These are phyloP conservation scores for Ecliptopera silaceata DNA, from an alignment of 2,888 invertebrate genomes.

Conservation along the genomic window DNA sequence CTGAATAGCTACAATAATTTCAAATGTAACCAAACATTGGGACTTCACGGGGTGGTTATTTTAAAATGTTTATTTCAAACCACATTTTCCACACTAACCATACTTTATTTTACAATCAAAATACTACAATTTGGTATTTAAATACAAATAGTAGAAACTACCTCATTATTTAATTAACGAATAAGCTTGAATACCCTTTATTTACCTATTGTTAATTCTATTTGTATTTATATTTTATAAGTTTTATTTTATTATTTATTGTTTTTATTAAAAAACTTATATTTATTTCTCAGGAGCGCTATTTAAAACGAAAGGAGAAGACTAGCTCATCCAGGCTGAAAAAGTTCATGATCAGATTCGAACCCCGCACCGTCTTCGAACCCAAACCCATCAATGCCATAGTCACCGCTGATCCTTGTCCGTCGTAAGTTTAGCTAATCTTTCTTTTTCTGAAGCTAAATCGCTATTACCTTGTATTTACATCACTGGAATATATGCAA, in stretches of 20 bases:
- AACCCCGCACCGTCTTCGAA: slow-evolving; percentile 41
- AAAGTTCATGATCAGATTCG: slow-evolving; percentile 57
- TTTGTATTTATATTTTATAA: no score
- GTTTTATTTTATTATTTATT: no score
- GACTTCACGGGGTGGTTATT: not conserved
- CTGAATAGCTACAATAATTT: not conserved
- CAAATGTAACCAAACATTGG: slow-evolving; percentile 1
- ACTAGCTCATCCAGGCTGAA: slow-evolving; percentile 59
- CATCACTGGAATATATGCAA: no score
- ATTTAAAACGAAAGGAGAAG: slow-evolving; percentile 48
- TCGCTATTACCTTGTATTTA: no score
- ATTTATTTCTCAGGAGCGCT: slow-evolving; percentile 62
- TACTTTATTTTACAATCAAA: not conserved
- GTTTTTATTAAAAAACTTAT: no score
- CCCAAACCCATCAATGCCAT: slow-evolving; percentile 46
- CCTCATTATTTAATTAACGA: no score
- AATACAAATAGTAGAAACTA: no score
- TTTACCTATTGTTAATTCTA: no score
- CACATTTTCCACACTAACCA: not conserved
- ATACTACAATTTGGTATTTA: not conserved
- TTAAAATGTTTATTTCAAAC: slow-evolving; percentile 1
- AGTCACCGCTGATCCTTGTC: slow-evolving; percentile 67
- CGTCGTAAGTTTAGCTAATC: slow-evolving; percentile 65
- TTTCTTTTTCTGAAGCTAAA: no score
- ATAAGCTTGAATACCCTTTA: no score